Base-by-base conservation (phyloP, 2,113 vertebrate species). In the Anguilla rostrata region DNA sequence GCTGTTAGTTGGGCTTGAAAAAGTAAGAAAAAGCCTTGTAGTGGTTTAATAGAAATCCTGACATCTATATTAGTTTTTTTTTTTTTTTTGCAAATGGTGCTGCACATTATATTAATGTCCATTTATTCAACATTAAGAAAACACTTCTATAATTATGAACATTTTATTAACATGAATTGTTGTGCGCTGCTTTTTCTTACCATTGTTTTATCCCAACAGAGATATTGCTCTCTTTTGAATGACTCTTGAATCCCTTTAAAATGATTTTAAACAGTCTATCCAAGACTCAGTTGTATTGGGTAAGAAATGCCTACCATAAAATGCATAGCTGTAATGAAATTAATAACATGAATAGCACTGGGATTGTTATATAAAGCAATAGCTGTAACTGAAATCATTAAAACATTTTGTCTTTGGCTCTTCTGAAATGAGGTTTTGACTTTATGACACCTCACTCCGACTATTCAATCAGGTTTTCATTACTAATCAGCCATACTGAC, bases 381-480 rank as follows among this genome's bases (percentile, higher is more conserved):
- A 75, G 1, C n/a, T 34, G n/a, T 75, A 9, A 34, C 34, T 29
- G 71, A 75, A 75, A 75, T 29, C 5, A 29, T 12, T 75, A n/a
- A 75, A 75, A 75, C 71, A 75, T n/a, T n/a, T 12, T 75, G 5
- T 75, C 5, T 29, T 75, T n/a, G n/a, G 20, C 11, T 75, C n/a
- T 75, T n/a, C 5, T 75, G n/a, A 12, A 75, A 8, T 75, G 11
- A 34, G 9, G 26, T 75, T 75, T 75, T 11, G 71, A 53, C 57
- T 26, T 83, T 84, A 84, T 83, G 81, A 83, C 71, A 75, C 80
- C 83, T 86, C 88, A 81, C 83, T 88, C 88, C 84, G 81, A 63
- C 46, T 86, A 39, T 85, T 57, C 56, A 39, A 49, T 63, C n/a
- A 75, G 82, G 56, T 57, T 83, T 66, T 41, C 81, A 82, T 85